These are phyloP conservation scores for Cydia fagiglandana DNA, from an alignment of 1,140 invertebrate species.

Conservation along the genomic window DNA sequence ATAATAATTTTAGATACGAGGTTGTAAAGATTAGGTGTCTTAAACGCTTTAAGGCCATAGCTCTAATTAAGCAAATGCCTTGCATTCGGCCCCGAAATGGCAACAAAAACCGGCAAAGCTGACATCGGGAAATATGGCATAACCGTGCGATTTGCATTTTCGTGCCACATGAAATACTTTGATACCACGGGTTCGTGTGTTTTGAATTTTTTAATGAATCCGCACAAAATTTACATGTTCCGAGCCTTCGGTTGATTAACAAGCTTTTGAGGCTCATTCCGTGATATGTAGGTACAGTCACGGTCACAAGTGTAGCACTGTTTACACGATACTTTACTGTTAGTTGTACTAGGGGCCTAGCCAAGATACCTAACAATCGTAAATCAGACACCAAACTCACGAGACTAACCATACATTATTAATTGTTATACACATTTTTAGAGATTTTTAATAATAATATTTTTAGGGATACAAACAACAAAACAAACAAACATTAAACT, in stretches of 20 bases:
- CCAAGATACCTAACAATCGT: too few relatives aligned
- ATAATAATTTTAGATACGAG: neutral
- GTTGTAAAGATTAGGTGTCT: neutral
- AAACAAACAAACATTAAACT: too few relatives aligned
- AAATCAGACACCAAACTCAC: too few relatives aligned
- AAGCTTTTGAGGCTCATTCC: constrained; percentile 1
- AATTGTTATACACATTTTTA: too few relatives aligned
- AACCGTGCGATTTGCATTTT: constrained; percentile 61
- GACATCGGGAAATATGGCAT: constrained; percentile 57
- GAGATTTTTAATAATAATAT: too few relatives aligned
- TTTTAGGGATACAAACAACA: too few relatives aligned
- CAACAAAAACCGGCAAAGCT: constrained; percentile 42
- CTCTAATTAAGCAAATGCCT: constrained; percentile 22
- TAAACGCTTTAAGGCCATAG: constrained; percentile 6
- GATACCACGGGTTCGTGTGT: constrained; percentile 46
- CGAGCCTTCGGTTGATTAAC: constrained; percentile 34
- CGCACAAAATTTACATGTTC: constrained; percentile 49
- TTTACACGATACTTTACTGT: neutral
- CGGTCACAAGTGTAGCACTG: neutral
- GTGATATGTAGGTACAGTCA: constrained; percentile 12
- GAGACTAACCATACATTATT: too few relatives aligned
- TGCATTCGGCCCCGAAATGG: constrained; percentile 32
- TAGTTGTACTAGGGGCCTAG: too few relatives aligned
- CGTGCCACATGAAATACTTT: constrained; percentile 62
- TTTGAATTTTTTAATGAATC: constrained; percentile 56